Percentiles rank a stretch among this genome's conserved stretches.
phyloP scores from a whole-genome alignment of 1,140 invertebrate genomes.

The Drosophila nigromelanica region DNA sequence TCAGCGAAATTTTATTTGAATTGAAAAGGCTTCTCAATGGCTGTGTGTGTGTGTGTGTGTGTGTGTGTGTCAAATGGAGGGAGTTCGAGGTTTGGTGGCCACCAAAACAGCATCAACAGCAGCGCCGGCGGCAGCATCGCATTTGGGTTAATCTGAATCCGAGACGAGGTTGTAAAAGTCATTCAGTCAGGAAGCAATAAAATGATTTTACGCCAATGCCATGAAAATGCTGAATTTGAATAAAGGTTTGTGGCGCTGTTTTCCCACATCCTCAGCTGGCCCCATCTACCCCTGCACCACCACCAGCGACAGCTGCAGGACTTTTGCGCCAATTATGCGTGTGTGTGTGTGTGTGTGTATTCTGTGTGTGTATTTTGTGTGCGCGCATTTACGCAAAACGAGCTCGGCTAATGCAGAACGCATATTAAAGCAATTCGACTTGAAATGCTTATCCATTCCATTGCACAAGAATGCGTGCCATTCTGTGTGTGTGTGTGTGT shows the following conservation, averaged over 20 bases:
- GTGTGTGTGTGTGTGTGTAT: conserved; percentile 7
- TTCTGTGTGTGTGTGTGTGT: conserved; percentile 17
- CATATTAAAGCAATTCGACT: conserved; percentile 75
- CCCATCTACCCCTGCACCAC: background rate
- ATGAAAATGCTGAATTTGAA: conserved; percentile 82
- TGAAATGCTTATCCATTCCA: conserved; percentile 71
- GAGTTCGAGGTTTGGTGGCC: conserved; percentile 3
- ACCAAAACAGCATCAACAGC: conserved; percentile 31
- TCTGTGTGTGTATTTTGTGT: conserved; percentile 22
- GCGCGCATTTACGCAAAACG: conserved; percentile 76
- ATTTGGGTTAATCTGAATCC: conserved; percentile 74
- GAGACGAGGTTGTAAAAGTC: conserved; percentile 78
- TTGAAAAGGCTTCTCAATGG: conserved; percentile 40
- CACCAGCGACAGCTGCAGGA: conserved; percentile 64
- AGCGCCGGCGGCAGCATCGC: conserved; percentile 36
- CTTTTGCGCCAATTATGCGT: conserved; percentile 68
- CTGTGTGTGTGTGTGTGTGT: conserved; percentile 7
- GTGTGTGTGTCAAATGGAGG: conserved; percentile 6
- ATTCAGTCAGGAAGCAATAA: conserved; percentile 82
- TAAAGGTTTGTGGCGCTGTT: conserved; percentile 63
- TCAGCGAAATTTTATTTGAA: conserved; percentile 64
- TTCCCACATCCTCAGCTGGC: conserved; percentile 32
- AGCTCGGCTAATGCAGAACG: conserved; percentile 72
- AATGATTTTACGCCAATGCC: conserved; percentile 81
- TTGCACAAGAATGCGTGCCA: conserved; percentile 45